Conservation (phyloP, 2,888 invertebrate species). For the Trissolcus brochymenae region DNA sequence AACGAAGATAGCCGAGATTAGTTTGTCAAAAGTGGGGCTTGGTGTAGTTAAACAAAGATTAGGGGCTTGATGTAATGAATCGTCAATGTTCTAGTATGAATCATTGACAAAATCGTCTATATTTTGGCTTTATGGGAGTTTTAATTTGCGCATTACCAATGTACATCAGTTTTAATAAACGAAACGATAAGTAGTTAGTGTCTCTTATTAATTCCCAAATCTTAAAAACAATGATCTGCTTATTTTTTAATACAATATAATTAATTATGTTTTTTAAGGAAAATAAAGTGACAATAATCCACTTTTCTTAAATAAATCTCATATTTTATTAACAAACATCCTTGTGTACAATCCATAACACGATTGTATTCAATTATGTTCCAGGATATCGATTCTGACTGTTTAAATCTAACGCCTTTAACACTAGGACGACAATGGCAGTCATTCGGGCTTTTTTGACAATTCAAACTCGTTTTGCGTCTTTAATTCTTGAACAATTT, state of each 20-base stretch:
- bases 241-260: not conserved
- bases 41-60: slow-evolving; percentile 30
- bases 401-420: too few relatives aligned
- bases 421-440: too few relatives aligned
- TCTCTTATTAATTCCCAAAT: not conserved
- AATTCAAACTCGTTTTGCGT: too few relatives aligned
- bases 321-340: not conserved
- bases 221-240: too few relatives aligned
- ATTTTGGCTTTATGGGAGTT: slow-evolving; percentile 43
- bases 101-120: slow-evolving; percentile 34
- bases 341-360: too few relatives aligned
- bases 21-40: slow-evolving; percentile 28
- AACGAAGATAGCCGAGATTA: slow-evolving; percentile 25
- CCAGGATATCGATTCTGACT: too few relatives aligned
- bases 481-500: too few relatives aligned
- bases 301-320: too few relatives aligned
- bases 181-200: slow-evolving; percentile 32
- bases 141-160: slow-evolving; percentile 35
- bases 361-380: too few relatives aligned
- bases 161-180: slow-evolving; percentile 51
- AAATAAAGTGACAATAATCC: too few relatives aligned
- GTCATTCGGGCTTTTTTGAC: too few relatives aligned
- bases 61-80: slow-evolving; percentile 38
- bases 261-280: not conserved
- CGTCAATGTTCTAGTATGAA: slow-evolving; percentile 30